Evolutionary conservation across 2,888 invertebrate genomes (phyloP).

Genomic region (Trachelus tabidus): DNA sequence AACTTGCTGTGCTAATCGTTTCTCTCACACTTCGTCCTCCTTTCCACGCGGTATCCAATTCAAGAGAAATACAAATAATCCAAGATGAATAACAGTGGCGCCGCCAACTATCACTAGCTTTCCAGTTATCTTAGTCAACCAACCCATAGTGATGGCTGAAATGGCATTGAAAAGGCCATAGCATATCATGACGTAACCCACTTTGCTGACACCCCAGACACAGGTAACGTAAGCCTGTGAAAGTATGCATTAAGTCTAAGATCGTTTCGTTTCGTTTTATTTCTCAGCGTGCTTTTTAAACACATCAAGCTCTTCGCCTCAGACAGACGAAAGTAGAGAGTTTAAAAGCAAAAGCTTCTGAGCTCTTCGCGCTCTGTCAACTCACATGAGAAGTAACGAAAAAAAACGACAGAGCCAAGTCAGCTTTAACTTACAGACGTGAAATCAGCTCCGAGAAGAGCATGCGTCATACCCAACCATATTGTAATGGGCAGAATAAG

Average conservation of each 20-base stretch:
- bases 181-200: conserved; percentile 78
- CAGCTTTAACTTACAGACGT: conserved; percentile 64
- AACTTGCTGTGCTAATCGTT: neutral
- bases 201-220: conserved; percentile 72
- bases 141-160: conserved; percentile 70
- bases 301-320: neutral
- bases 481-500: conserved; percentile 75
- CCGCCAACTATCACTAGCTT: conserved; percentile 2
- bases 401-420: conserved; percentile 2
- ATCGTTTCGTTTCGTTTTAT: neutral
- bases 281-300: neutral
- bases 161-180: conserved; percentile 74
- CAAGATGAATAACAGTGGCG: neutral
- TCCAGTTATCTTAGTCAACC: conserved; percentile 58
- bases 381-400: neutral
- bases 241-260: neutral
- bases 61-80: neutral
- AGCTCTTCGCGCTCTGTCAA: neutral
- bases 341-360: neutral
- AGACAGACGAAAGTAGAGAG: neutral
- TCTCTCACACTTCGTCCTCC: neutral
- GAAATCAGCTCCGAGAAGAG: conserved; percentile 74
- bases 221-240: conserved; percentile 72
- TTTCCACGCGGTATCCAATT: neutral
- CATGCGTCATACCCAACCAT: conserved; percentile 78